Evolutionary conservation across 2,888 invertebrate species (phyloP), one percentile per base, ranked within the genome.

Genomic region (Esperia sulphurella): DNA sequence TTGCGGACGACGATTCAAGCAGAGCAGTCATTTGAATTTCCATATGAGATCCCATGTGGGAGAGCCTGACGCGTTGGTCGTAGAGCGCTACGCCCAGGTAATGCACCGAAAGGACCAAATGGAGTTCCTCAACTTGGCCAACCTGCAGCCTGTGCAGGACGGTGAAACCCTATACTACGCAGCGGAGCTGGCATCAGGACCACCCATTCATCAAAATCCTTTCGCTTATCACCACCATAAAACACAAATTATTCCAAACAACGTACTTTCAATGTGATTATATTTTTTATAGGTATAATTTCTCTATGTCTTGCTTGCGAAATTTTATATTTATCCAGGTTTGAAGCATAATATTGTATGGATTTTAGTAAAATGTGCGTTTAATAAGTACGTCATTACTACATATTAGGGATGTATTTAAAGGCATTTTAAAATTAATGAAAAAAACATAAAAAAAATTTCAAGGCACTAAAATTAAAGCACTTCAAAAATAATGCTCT

Each of bases 1-100:
- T 0, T 90, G 90, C 48, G 75, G 77, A 1, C 70, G 83, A 31
- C 68, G 83, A 38, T 90, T 90, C 48, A 90, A 90, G 47, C 90
- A 90, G 61, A 86, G 85, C 50, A 87, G 89, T 54, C 89, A 90
- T 58, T 66, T 89, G 47, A 90, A 89, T 52, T 87, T 88, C 50
- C 90, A 90, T 55, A 79, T 87, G 78, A 73, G 85, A 0, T 86
- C 87, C 2, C 90, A 90, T 55, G 62, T 77, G 0, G 70, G 69
- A 0, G 78, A 76, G 30, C 47, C 55, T 9, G 65, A 65, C 13
- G 63, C 68, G 1, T 56, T 79, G 35, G 55, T 65, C 0, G 62
- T 76, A 53, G 78, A 81, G 7, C 68, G 65, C 31, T 83, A 78
- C 48, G 63, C 68, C 13, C 75, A 73, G 43, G 68, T 58, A 0